phyloP scores from a whole-genome alignment of 2,113 vertebrate genomes.

The Corydoras sp. region DNA sequence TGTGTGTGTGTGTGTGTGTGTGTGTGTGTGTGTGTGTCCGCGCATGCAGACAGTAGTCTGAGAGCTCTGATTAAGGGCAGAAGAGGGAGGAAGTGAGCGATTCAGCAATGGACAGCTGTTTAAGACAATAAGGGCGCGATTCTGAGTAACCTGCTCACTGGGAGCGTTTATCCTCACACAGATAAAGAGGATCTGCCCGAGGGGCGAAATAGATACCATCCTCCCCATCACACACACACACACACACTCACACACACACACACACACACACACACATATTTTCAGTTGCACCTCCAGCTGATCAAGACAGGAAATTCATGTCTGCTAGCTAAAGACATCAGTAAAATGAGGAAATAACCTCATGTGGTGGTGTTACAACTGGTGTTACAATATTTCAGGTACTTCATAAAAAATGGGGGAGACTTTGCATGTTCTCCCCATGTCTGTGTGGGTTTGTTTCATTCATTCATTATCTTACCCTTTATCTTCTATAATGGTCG shows the following conservation, averaged over 20 bases:
- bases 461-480: no score
- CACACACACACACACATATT: neutral
- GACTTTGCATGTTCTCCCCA: no score
- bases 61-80: conserved; percentile 1
- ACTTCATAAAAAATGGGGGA: no score
- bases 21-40: neutral
- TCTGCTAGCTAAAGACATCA: no score
- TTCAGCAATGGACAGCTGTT: conserved; percentile 45
- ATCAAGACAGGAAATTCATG: no score
- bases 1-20: conserved; percentile 7
- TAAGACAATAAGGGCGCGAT: conserved; percentile 46
- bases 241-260: conserved; percentile 11
- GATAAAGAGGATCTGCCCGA: conserved; percentile 48
- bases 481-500: no score
- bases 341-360: no score
- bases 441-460: no score
- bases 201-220: conserved; percentile 39
- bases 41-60: neutral
- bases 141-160: conserved; percentile 49
- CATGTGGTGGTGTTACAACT: no score
- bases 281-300: no score
- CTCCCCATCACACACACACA: conserved; percentile 20
- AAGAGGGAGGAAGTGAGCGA: neutral
- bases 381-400: no score
- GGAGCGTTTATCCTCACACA: conserved; percentile 47